These are phyloP conservation scores for Taenaris catops DNA, from an alignment of 2,888 invertebrate genomes.

Conservation along the genomic window DNA sequence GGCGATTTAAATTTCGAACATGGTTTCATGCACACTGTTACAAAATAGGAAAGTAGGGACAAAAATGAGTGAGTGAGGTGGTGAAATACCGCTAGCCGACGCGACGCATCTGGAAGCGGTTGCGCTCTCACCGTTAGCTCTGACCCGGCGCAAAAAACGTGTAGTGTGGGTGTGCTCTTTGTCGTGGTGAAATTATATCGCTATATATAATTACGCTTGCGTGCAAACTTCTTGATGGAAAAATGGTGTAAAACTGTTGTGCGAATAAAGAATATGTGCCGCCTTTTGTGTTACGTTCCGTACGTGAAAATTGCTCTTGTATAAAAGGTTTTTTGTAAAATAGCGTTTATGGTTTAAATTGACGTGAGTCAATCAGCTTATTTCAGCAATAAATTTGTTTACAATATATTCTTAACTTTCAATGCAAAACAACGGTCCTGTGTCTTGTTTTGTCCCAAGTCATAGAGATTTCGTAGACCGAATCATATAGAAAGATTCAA, in stretches of 20 bases:
- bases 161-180: conserved; percentile 53
- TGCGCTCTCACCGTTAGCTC: conserved; percentile 64
- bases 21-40: conserved; percentile 42
- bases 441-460: too few relatives aligned
- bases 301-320: too few relatives aligned
- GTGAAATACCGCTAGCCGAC: conserved; percentile 63
- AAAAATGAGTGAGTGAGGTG: conserved; percentile 52
- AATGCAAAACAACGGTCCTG: too few relatives aligned
- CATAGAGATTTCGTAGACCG: too few relatives aligned
- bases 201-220: conserved; percentile 48
- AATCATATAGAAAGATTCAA: too few relatives aligned
- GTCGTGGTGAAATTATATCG: conserved; percentile 47
- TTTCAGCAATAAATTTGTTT: too few relatives aligned
- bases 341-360: conserved; percentile 1
- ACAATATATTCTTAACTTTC: too few relatives aligned
- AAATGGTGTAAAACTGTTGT: conserved; percentile 39
- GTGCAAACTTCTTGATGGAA: conserved; percentile 38
- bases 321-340: too few relatives aligned
- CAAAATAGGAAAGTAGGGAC: conserved; percentile 34
- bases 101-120: conserved; percentile 66
- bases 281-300: conserved; percentile 8
- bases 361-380: too few relatives aligned
- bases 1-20: too few relatives aligned
- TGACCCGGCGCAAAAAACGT: conserved; percentile 47
- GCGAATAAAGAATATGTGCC: conserved; percentile 17